Evolutionary conservation across 2,113 vertebrate genomes (phyloP), one percentile per base, ranked within the genome.

Genomic region (Cacatua alba): DNA sequence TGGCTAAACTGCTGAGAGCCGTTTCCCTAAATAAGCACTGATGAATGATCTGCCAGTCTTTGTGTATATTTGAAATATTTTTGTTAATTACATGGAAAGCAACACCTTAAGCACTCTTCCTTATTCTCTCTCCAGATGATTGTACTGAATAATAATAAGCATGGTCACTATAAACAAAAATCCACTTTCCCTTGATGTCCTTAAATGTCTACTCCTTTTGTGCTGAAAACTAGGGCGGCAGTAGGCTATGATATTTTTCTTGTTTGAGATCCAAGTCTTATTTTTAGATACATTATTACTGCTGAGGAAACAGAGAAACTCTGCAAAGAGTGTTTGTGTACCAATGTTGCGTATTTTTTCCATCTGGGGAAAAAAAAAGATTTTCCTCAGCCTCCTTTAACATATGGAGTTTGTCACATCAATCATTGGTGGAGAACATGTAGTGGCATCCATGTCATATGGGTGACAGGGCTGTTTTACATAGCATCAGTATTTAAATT

Each of bases 361-460:
- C 96, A 96, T 95, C 96, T 97, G 65, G 70, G 71, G 39, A 41
- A 71, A 60, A 94, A 92, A 92, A 44, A 52, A 63, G 29, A 81
- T 67, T 94, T 94, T 97, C 75, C 59, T 92, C 94, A 89, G 91
- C 72, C 88, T 97, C 39, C 70, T 94, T 94, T 90, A 96, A 90
- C 95, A 97, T 95, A 91, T 92, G 88, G 94, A 94, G 88, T 92
- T 95, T 97, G 95, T 97, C 93, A 96, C 77, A 97, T 96, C 94
- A 94, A 24, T 91, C 59, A 96, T 82, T 87, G 94, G 77, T 97
- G 94, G 82, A 90, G 95, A 96, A 94, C 82, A 94, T 78, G 91
- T 77, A 86, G 91, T 89, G 82, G 64, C 85, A 95, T 74, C 95
- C 86, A 96, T 97, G 95, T 96, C 94, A 95, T 52, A 79, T 62